A percentile compares a stretch with the other conserved stretches of the same genome.
Evolutionary conservation across 2,113 vertebrate genomes (phyloP).

Genomic region (Alexandromys fortis): DNA sequence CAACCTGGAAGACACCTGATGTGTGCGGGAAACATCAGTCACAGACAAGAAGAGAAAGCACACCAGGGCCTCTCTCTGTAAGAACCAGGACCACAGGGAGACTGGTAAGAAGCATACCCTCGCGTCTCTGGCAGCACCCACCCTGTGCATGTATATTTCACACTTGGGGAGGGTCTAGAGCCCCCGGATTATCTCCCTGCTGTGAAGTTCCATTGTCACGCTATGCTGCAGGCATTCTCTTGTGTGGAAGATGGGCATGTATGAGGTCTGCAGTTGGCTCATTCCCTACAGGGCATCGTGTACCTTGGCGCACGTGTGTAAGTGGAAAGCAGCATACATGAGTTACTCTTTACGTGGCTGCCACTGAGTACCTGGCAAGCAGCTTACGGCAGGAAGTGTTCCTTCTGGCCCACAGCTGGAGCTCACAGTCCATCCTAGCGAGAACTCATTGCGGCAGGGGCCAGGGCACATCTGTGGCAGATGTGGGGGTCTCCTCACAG

Average conservation of each 20-base stretch:
- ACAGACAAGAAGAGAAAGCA: background rate
- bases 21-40: background rate
- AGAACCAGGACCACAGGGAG: background rate
- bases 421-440: background rate
- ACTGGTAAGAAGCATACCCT: background rate
- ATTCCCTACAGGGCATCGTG: background rate
- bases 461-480: background rate
- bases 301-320: too few relatives aligned
- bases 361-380: background rate
- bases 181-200: too few relatives aligned
- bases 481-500: background rate
- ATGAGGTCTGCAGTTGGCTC: too few relatives aligned
- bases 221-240: too few relatives aligned
- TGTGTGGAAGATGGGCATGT: too few relatives aligned
- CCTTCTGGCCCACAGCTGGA: background rate
- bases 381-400: background rate
- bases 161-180: fast-evolving
- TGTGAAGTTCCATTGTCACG: fast-evolving
- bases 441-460: too few relatives aligned
- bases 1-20: fast-evolving
- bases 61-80: background rate
- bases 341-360: background rate
- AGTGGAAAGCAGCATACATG: background rate
- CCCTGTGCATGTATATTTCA: fast-evolving
- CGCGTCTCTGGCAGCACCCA: fast-evolving